Percentiles rank a stretch among this genome's conserved stretches.
These are phyloP conservation scores for Triplophysa rosa DNA, from an alignment of 2,113 vertebrate species.

Conservation along the genomic window DNA sequence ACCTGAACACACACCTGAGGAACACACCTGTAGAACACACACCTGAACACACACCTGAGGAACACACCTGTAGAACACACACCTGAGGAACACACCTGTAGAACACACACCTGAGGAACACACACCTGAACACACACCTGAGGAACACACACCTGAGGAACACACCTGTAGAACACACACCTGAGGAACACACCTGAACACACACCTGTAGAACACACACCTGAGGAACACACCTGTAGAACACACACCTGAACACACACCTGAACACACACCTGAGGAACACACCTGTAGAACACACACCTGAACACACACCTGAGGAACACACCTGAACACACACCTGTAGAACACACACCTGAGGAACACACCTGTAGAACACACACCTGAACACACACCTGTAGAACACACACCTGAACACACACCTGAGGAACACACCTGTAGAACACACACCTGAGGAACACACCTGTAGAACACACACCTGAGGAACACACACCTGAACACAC, in stretches of 20 bases:
- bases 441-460: neutral
- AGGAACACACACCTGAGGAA: no score
- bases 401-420: no score
- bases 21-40: neutral
- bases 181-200: no score
- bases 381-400: no score
- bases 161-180: no score
- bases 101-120: neutral
- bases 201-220: neutral
- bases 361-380: neutral
- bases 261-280: conserved; percentile 36
- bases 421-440: neutral
- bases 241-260: neutral
- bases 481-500: conserved; percentile 34
- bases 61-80: neutral
- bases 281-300: no score
- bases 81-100: neutral
- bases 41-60: conserved; percentile 32
- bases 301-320: no score
- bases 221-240: neutral
- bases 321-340: neutral
- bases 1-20: neutral
- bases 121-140: neutral
- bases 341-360: neutral
- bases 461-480: neutral